These are phyloP conservation scores for Acrobeloides nanus DNA, from an alignment of 2,888 invertebrate species.

Conservation along the genomic window DNA sequence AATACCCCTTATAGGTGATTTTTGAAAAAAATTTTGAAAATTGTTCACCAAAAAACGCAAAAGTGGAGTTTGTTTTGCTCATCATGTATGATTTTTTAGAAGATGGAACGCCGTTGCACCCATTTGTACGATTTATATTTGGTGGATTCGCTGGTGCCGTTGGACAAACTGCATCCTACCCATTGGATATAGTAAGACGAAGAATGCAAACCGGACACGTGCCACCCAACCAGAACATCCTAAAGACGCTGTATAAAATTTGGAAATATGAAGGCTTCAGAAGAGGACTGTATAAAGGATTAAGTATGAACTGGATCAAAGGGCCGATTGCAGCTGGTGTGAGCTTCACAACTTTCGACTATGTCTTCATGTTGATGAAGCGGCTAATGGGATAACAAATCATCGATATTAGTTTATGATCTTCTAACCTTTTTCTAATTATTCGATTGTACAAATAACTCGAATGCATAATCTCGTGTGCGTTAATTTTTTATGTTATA, in stretches of 20 bases:
- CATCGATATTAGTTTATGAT: too few species aligned
- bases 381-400: constrained; percentile 51
- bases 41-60: constrained; percentile 1
- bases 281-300: constrained; percentile 88
- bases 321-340: constrained; percentile 71
- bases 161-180: constrained; percentile 87
- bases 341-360: constrained; percentile 89
- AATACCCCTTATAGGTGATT: constrained; percentile 7
- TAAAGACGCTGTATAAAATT: constrained; percentile 68
- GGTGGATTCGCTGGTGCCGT: constrained; percentile 85
- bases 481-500: too few species aligned
- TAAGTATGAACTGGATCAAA: constrained; percentile 97
- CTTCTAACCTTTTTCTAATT: too few species aligned
- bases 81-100: constrained; percentile 29
- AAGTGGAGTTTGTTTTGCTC: constrained; percentile 2
- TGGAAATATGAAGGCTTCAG: constrained; percentile 68
- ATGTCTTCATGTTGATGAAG: constrained; percentile 65
- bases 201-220: constrained; percentile 52
- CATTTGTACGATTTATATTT: constrained; percentile 64
- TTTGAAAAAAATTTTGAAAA: background rate
- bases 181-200: constrained; percentile 80
- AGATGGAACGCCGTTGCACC: constrained; percentile 23
- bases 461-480: too few species aligned
- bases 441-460: too few species aligned
- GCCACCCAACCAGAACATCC: constrained; percentile 21